Conservation (phyloP, 2,113 vertebrate genomes). For the Sylvia atricapilla region DNA sequence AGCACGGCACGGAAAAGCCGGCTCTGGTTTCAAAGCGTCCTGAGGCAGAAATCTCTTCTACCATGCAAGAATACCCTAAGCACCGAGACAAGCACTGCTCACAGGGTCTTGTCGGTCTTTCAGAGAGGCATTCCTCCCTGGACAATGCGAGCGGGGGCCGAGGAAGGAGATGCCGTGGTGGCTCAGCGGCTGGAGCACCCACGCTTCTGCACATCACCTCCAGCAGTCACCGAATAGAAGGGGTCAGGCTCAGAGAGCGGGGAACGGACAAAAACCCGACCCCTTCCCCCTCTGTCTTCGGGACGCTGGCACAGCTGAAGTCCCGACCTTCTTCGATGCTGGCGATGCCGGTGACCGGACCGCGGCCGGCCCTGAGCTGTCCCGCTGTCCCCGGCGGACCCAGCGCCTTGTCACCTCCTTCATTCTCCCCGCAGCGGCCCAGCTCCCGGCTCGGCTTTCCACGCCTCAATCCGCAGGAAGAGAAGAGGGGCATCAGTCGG, state of each 20-base stretch:
- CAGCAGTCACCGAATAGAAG: neutral
- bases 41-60: neutral
- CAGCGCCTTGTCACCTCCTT: neutral
- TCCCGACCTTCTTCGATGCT: neutral
- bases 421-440: neutral
- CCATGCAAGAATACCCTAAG: neutral
- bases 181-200: neutral
- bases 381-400: neutral
- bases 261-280: neutral
- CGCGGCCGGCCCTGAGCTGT: neutral
- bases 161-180: neutral
- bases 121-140: neutral
- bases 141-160: fast-evolving
- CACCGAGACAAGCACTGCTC: neutral
- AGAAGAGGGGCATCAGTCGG: neutral
- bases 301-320: neutral
- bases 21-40: neutral
- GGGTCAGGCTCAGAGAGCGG: neutral
- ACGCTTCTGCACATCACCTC: neutral
- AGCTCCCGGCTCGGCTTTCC: neutral
- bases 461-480: neutral
- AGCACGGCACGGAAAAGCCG: neutral
- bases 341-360: neutral
- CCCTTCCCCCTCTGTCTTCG: neutral
- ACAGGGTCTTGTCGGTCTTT: too few species aligned